A percentile compares a stretch with the other conserved stretches of the same genome.
Conservation (phyloP, 2,888 invertebrate species). For the Tipula helvola region DNA sequence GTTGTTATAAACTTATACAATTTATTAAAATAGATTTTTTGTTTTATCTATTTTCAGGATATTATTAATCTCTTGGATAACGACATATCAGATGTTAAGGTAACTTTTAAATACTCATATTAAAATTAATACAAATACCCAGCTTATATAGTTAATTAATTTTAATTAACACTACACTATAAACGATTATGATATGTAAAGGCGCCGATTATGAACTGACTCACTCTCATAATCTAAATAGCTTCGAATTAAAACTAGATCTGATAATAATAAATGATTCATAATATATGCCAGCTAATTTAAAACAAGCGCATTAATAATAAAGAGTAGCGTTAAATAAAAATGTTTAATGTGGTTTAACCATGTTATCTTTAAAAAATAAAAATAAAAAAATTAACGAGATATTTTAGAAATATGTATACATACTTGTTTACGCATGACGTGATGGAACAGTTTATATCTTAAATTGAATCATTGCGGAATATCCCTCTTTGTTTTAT, state of each 20-base stretch:
- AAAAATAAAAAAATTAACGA: not conserved
- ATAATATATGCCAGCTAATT: not conserved
- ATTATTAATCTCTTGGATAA: not conserved
- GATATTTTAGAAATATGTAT: not conserved
- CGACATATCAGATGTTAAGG: not conserved
- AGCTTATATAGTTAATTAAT: not conserved
- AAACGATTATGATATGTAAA: not conserved
- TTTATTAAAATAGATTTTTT: not conserved
- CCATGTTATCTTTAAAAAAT: not conserved
- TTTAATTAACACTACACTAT: not conserved
- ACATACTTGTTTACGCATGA: not conserved
- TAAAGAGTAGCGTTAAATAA: not conserved
- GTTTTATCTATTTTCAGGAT: not conserved
- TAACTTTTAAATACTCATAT: not conserved
- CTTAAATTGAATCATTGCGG: not conserved
- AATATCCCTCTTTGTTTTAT: not conserved
- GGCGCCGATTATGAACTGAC: not conserved
- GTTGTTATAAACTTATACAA: not conserved
- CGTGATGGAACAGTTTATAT: not conserved
- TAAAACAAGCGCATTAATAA: not conserved
- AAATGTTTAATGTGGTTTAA: not conserved
- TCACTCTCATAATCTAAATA: not conserved
- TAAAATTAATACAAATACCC: no score
- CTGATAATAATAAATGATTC: not conserved
- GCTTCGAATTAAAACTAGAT: not conserved